Percentiles rank a stretch among this genome's conserved stretches.
Conservation (phyloP, 2,113 vertebrate species). For the Cariama cristata region DNA sequence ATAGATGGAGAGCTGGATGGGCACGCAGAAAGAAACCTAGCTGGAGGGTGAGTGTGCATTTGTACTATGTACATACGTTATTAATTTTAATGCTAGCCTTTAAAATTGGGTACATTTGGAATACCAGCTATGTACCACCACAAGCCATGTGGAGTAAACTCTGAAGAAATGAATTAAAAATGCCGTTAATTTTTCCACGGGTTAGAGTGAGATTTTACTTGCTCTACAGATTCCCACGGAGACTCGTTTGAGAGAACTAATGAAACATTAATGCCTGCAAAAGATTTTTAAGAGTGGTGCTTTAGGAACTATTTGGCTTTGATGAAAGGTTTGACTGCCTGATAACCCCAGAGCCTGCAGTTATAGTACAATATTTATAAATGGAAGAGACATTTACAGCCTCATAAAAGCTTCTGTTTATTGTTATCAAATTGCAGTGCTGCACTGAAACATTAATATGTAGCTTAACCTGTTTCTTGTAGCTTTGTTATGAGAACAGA, state of each 20-base stretch:
- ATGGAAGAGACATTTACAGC: conserved; percentile 64
- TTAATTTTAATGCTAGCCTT: background rate
- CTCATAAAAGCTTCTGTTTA: conserved; percentile 67
- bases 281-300: conserved; percentile 61
- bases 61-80: background rate
- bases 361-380: conserved; percentile 72
- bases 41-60: background rate
- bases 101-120: background rate
- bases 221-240: conserved; percentile 37
- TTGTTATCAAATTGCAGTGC: conserved; percentile 60
- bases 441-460: conserved; percentile 60
- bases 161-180: conserved; percentile 40
- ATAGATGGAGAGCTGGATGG: background rate
- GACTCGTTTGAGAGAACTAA: conserved; percentile 50
- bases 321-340: conserved; percentile 61
- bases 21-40: background rate
- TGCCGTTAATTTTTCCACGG: conserved; percentile 32
- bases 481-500: background rate
- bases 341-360: conserved; percentile 62
- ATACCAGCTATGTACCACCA: background rate
- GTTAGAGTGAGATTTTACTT: conserved; percentile 14
- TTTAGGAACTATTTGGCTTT: conserved; percentile 69
- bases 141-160: background rate
- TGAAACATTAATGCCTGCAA: conserved; percentile 68
- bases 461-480: conserved; percentile 42